Percentiles rank a stretch among this genome's conserved stretches.
These are phyloP conservation scores for Bombus vancouverensis DNA, from an alignment of 1,140 invertebrate species.

Conservation along the genomic window DNA sequence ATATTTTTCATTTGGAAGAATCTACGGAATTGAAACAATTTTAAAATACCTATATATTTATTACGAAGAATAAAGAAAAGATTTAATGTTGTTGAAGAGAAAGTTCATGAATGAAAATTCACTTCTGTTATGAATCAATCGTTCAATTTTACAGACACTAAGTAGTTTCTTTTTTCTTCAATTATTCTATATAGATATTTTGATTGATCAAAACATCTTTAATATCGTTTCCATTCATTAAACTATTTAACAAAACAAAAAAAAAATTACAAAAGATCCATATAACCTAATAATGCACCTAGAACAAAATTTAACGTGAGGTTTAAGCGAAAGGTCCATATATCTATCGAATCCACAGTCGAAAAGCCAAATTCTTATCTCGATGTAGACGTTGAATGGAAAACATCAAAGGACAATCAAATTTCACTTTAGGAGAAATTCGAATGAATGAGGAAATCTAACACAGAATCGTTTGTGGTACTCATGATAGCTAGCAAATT, in stretches of 20 bases:
- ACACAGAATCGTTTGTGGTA: neutral
- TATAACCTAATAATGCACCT: neutral
- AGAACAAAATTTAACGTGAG: neutral
- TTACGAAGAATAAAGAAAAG: neutral
- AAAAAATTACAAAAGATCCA: neutral
- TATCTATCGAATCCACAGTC: neutral
- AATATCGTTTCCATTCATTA: no score
- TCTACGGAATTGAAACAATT: neutral
- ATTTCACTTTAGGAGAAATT: neutral
- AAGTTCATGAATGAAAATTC: neutral
- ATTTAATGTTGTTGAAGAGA: neutral
- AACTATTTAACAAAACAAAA: neutral
- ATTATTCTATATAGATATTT: no score
- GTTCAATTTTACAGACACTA: no score
- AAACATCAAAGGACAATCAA: neutral
- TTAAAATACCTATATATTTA: neutral
- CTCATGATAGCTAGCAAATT: neutral
- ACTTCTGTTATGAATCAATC: no score
- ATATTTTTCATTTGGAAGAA: neutral
- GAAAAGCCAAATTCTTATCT: neutral
- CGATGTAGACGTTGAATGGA: no score
- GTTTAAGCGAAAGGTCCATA: neutral
- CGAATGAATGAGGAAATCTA: neutral
- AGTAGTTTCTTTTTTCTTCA: no score
- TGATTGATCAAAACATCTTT: no score